Conservation (phyloP, 2,888 invertebrate species). For the Dyspetes luteomarginatus region DNA sequence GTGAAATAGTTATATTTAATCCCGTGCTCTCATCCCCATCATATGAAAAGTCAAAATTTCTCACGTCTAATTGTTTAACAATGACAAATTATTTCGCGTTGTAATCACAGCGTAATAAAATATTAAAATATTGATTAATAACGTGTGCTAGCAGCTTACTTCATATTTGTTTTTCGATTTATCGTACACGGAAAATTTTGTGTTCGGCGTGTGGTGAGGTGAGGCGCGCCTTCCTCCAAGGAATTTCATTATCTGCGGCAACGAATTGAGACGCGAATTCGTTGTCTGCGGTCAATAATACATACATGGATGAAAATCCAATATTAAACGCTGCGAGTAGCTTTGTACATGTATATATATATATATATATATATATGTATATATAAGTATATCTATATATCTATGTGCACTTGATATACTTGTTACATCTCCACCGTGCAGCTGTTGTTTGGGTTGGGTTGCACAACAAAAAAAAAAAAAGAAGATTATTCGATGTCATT, state of each 20-base stretch:
- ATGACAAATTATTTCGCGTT: too few relatives aligned
- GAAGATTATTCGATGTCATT: slow-evolving; percentile 21
- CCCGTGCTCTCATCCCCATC: too few relatives aligned
- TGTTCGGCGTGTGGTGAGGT: too few relatives aligned
- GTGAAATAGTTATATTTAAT: too few relatives aligned
- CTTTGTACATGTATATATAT: slow-evolving; percentile 20
- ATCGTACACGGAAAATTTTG: not conserved
- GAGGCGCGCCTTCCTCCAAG: not conserved
- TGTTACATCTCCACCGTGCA: too few relatives aligned
- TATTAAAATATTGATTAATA: too few relatives aligned
- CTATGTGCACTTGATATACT: not conserved
- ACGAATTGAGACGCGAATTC: too few relatives aligned
- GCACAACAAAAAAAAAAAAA: not conserved
- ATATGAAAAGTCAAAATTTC: too few relatives aligned
- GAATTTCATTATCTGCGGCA: slow-evolving; percentile 58
- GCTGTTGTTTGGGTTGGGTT: too few relatives aligned
- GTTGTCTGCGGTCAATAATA: slow-evolving; percentile 67
- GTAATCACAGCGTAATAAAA: too few relatives aligned
- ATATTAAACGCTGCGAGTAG: slow-evolving; percentile 6
- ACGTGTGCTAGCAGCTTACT: not conserved
- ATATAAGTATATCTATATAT: not conserved
- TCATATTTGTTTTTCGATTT: not conserved
- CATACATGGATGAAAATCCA: too few relatives aligned
- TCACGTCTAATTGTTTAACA: too few relatives aligned
- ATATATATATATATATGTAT: slow-evolving; percentile 42